Percentiles rank a stretch among this genome's conserved stretches.
phyloP scores from a whole-genome alignment of 1,140 invertebrate species.

The Aphelinus atriplicis region DNA sequence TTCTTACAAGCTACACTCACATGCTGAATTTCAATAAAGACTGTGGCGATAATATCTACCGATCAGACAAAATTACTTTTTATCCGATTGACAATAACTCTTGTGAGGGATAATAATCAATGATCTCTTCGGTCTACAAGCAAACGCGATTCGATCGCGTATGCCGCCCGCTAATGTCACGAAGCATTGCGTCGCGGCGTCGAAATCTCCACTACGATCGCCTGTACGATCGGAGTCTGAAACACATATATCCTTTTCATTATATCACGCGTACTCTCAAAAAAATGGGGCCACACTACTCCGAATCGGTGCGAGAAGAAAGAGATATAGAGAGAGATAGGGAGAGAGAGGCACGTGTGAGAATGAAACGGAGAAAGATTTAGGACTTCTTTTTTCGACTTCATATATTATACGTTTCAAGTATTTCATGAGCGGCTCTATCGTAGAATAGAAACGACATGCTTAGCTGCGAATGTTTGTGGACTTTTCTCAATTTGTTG shows the following conservation, averaged over 20 bases:
- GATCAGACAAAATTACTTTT: too few species aligned
- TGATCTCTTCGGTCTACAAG: neutral
- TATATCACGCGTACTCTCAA: conserved; percentile 19
- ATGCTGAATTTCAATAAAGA: too few species aligned
- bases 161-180: conserved; percentile 14
- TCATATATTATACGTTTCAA: neutral
- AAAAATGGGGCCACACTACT: conserved; percentile 22
- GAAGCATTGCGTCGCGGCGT: neutral
- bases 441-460: neutral
- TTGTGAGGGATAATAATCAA: neutral
- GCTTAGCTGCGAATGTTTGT: too few species aligned
- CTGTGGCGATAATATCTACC: too few species aligned
- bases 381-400: conserved; percentile 3
- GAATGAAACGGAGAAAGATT: conserved; percentile 11
- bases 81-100: neutral
- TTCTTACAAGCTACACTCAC: too few species aligned
- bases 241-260: conserved; percentile 19
- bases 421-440: neutral
- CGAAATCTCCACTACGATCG: conserved; percentile 19
- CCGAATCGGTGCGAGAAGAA: too few species aligned
- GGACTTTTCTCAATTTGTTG: too few species aligned
- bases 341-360: neutral
- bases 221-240: too few species aligned
- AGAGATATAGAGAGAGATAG: too few species aligned
- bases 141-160: neutral